Percentiles rank a stretch among this genome's conserved stretches.
These are phyloP conservation scores for Struthidea cinerea DNA, from an alignment of 2,113 vertebrate genomes.

Conservation along the genomic window DNA sequence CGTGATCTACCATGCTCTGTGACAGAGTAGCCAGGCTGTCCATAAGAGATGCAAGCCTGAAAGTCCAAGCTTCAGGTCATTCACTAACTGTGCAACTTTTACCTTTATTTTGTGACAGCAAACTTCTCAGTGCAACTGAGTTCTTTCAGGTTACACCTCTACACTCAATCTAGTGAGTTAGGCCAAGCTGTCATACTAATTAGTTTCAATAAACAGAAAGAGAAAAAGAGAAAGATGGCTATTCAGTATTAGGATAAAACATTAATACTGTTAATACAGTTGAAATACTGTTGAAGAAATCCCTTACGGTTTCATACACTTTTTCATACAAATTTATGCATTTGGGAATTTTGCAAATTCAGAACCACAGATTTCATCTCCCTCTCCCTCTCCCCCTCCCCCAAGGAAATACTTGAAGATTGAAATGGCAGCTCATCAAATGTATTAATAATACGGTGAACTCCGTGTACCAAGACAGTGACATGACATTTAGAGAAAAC, in stretches of 20 bases:
- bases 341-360: not conserved
- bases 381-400: accelerated
- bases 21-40: not conserved
- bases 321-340: not conserved
- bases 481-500: not conserved
- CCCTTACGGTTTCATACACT: accelerated
- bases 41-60: not conserved
- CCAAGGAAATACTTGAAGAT: not conserved
- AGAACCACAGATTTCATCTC: not conserved
- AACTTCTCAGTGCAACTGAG: not conserved
- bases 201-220: not conserved
- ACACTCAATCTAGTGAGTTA: not conserved
- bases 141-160: not conserved
- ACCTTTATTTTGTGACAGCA: not conserved
- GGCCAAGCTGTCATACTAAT: not conserved
- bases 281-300: not conserved
- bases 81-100: not conserved
- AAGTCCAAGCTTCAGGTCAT: not conserved
- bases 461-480: not conserved
- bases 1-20: not conserved
- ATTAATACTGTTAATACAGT: not conserved
- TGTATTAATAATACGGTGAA: not conserved
- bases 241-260: not conserved
- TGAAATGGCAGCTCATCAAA: not conserved
- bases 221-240: not conserved